Conservation (phyloP, 2,797 vertebrate species). For the Champsocephalus gunnari region DNA sequence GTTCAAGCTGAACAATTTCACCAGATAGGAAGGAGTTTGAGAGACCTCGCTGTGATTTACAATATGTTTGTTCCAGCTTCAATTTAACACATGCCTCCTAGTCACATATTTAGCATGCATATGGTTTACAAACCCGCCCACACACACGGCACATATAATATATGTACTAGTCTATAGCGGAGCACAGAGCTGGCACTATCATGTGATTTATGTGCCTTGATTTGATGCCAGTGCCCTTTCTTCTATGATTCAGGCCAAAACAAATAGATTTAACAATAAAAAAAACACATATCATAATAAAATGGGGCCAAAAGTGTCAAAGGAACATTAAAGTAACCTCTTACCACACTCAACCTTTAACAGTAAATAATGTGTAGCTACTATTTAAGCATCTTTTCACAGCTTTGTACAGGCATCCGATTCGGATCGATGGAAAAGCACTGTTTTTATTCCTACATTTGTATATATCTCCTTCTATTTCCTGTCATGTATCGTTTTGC, state of each 20-base stretch:
- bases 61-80: conserved; percentile 18
- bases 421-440: conserved; percentile 54
- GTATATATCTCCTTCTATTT: conserved; percentile 52
- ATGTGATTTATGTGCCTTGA: conserved; percentile 21
- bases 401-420: conserved; percentile 19
- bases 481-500: conserved; percentile 68
- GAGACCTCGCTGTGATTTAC: conserved; percentile 34
- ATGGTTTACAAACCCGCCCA: conserved; percentile 17
- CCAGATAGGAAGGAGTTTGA: conserved; percentile 36
- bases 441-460: conserved; percentile 61
- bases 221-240: conserved; percentile 23
- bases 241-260: conserved; percentile 52
- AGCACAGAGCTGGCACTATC: conserved; percentile 16
- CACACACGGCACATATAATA: background rate
- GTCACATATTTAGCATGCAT: conserved; percentile 8
- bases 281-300: conserved; percentile 62
- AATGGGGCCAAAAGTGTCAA: conserved; percentile 64
- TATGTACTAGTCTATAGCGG: conserved; percentile 9
- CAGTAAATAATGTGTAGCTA: conserved; percentile 66
- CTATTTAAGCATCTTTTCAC: conserved; percentile 65
- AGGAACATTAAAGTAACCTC: conserved; percentile 68
- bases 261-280: conserved; percentile 70
- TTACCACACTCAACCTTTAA: conserved; percentile 53
- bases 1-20: conserved; percentile 64
- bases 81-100: conserved; percentile 4